phyloP scores from a whole-genome alignment of 2,888 invertebrate species.

The Tryphoninae sp. region DNA sequence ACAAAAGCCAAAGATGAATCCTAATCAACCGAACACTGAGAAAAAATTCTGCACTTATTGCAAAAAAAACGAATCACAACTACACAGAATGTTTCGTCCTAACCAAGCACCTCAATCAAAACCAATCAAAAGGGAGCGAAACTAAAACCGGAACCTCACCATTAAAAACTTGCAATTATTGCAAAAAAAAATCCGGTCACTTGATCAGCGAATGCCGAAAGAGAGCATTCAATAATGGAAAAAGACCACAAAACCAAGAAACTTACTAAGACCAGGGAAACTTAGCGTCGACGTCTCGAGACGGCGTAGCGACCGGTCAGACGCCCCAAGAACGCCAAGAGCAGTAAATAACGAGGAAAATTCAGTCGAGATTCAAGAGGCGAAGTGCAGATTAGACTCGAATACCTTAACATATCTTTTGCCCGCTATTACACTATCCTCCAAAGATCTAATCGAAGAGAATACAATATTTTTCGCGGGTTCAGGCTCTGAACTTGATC shows the following conservation, averaged over 20 bases:
- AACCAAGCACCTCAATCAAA: neutral
- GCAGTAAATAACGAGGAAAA: neutral
- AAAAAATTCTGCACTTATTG: neutral
- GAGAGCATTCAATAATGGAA: neutral
- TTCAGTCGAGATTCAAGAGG: neutral
- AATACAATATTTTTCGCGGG: constrained; percentile 1
- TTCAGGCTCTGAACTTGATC: constrained; percentile 11
- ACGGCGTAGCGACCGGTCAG: neutral
- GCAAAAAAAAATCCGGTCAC: constrained; percentile 26
- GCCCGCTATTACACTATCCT: neutral
- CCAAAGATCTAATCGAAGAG: neutral
- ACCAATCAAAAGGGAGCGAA: neutral
- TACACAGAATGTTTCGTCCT: too few species aligned
- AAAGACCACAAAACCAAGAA: neutral
- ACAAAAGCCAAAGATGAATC: too few species aligned
- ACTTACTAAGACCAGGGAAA: neutral
- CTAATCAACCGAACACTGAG: neutral
- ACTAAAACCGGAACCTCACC: neutral
- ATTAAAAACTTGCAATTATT: constrained; percentile 12
- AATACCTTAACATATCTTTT: neutral
- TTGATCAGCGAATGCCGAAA: constrained; percentile 6
- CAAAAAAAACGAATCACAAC: neutral
- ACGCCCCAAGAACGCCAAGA: neutral
- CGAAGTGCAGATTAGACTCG: neutral
- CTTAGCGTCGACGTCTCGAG: neutral